Conservation (phyloP, 2,797 vertebrate genomes). For the Mallotus villosus region DNA sequence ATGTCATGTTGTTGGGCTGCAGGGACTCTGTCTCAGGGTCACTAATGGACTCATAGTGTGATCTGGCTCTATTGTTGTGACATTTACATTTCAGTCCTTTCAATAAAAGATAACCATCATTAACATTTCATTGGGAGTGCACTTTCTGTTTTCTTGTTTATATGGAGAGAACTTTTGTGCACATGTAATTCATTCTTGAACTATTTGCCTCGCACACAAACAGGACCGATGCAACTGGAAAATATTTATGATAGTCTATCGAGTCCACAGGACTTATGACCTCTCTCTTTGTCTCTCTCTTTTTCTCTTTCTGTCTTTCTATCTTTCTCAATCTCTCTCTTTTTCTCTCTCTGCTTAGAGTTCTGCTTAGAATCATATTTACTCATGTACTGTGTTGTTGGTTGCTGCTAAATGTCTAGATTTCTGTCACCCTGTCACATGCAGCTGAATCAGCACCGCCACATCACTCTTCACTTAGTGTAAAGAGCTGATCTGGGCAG, state of each 20-base stretch:
- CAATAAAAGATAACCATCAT: conserved; percentile 69
- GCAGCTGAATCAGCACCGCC: conserved; percentile 61
- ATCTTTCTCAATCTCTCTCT: conserved; percentile 1
- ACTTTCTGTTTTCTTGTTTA: conserved; percentile 55
- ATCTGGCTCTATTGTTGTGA: conserved; percentile 59
- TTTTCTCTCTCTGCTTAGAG: conserved; percentile 42
- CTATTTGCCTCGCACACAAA: conserved; percentile 45
- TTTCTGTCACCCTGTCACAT: conserved; percentile 48
- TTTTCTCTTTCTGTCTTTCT: conserved; percentile 18
- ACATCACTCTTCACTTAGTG: conserved; percentile 51
- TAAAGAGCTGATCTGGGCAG: conserved; percentile 63
- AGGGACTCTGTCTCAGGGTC: conserved; percentile 15
- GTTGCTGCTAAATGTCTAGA: conserved; percentile 60
- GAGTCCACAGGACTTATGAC: conserved; percentile 64
- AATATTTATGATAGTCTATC: conserved; percentile 55
- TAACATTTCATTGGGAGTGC: conserved; percentile 69
- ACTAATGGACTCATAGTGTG: conserved; percentile 52
- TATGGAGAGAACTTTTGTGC: conserved; percentile 51
- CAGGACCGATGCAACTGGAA: conserved; percentile 61
- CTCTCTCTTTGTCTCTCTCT: conserved; percentile 23
- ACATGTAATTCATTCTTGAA: conserved; percentile 47
- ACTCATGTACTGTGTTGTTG: conserved; percentile 55
- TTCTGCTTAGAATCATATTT: conserved; percentile 67
- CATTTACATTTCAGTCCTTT: conserved; percentile 71
- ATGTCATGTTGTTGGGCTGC: neutral